Percentiles rank a stretch among this genome's conserved stretches.
Conservation (phyloP, 2,113 vertebrate genomes). For the Stegostoma tigrinum region DNA sequence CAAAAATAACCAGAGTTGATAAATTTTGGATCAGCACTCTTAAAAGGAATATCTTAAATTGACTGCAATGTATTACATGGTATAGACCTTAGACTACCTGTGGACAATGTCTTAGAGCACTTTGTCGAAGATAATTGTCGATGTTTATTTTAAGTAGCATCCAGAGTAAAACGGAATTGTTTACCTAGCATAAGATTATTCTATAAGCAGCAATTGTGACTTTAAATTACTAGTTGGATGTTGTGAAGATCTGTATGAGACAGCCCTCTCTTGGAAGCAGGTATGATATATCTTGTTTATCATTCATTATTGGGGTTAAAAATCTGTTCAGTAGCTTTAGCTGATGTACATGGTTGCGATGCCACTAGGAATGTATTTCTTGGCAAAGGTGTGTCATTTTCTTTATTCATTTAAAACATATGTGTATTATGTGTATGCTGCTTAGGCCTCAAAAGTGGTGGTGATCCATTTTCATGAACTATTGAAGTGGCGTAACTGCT, state of each 20-base stretch:
- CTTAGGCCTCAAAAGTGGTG: too few relatives aligned
- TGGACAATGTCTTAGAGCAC: not conserved
- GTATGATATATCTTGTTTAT: not conserved
- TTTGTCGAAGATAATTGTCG: not conserved
- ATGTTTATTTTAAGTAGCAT: not conserved
- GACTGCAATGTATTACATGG: not conserved
- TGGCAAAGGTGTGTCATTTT: too few relatives aligned
- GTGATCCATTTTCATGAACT: too few relatives aligned
- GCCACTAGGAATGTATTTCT: not conserved
- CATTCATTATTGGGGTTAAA: not conserved
- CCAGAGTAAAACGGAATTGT: not conserved
- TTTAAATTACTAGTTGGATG: not conserved
- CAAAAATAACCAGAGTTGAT: not conserved
- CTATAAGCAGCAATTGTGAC: not conserved
- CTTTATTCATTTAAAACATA: too few relatives aligned
- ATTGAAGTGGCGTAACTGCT: too few relatives aligned
- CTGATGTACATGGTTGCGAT: not conserved
- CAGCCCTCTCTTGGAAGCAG: not conserved
- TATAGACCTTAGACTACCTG: not conserved
- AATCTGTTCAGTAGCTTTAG: not conserved
- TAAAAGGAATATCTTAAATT: not conserved
- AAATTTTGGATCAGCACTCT: not conserved
- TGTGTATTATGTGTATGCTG: too few relatives aligned
- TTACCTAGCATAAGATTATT: not conserved
- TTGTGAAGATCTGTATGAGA: not conserved